Conservation (phyloP, 2,888 invertebrate genomes). For the Sipha maydis region DNA sequence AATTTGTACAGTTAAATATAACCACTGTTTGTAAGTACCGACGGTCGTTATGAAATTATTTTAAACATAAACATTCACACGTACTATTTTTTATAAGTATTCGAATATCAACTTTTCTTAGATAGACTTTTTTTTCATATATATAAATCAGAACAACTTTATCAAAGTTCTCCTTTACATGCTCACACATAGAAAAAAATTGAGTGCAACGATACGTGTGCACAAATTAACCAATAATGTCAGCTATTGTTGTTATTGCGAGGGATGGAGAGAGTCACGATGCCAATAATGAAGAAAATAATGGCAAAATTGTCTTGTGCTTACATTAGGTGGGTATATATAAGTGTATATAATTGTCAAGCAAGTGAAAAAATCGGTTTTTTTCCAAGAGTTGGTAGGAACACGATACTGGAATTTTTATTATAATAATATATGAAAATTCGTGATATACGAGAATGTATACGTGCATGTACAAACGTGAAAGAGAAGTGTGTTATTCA, state of each 20-base stretch:
- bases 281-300: conserved; percentile 26
- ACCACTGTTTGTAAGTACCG: neutral
- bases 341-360: neutral
- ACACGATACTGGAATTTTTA: conserved; percentile 19
- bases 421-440: conserved; percentile 58
- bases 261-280: neutral
- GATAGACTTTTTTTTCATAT: neutral
- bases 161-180: neutral
- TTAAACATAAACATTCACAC: neutral
- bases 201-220: conserved; percentile 15
- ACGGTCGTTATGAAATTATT: conserved; percentile 14
- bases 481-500: conserved; percentile 40
- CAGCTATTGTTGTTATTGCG: conserved; percentile 15
- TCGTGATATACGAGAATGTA: neutral
- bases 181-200: neutral
- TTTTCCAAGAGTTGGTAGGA: neutral
- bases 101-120: neutral
- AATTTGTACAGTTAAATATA: conserved; percentile 1
- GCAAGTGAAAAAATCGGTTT: conserved; percentile 9
- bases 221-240: conserved; percentile 35
- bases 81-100: neutral
- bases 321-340: neutral
- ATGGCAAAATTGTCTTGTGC: conserved; percentile 19
- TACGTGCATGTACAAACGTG: neutral
- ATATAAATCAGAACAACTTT: neutral